A percentile compares a stretch with the other conserved stretches of the same genome.
Conservation (phyloP, 2,113 vertebrate species). For the Otocyon megalotis region DNA sequence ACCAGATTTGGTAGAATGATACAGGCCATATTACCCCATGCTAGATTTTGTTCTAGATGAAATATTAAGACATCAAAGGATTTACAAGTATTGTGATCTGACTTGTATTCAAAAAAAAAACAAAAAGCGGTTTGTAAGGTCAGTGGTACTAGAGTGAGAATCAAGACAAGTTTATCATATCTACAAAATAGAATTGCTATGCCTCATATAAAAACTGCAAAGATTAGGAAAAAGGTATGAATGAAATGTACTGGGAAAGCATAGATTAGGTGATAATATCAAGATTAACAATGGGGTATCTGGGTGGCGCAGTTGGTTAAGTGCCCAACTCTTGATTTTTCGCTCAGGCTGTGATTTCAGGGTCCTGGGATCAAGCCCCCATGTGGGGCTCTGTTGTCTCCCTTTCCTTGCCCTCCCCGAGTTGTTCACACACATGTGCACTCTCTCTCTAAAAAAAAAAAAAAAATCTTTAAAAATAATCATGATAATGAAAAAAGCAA, state of each 20-base stretch:
- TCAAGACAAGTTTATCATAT: neutral
- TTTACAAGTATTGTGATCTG: neutral
- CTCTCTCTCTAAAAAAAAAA: neutral
- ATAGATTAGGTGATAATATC: neutral
- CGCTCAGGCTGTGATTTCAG: neutral
- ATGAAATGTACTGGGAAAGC: neutral
- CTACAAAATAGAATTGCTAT: neutral
- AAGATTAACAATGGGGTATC: neutral
- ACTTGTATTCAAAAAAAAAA: neutral
- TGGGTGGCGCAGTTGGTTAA: neutral
- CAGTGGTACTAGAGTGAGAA: neutral
- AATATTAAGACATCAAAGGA: neutral
- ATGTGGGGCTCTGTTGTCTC: neutral
- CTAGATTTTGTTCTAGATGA: neutral
- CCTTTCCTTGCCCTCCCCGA: neutral
- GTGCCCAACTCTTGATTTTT: neutral
- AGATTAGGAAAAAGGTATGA: neutral
- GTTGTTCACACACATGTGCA: neutral
- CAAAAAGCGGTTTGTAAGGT: neutral
- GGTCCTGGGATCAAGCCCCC: neutral
- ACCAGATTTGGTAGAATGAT: neutral
- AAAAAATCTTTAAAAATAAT: neutral
- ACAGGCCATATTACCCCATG: neutral
- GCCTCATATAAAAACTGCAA: neutral
- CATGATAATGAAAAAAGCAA: neutral